A percentile compares a stretch with the other conserved stretches of the same genome.
Conservation (phyloP, 2,113 vertebrate genomes). For the Urocolius indicus region DNA sequence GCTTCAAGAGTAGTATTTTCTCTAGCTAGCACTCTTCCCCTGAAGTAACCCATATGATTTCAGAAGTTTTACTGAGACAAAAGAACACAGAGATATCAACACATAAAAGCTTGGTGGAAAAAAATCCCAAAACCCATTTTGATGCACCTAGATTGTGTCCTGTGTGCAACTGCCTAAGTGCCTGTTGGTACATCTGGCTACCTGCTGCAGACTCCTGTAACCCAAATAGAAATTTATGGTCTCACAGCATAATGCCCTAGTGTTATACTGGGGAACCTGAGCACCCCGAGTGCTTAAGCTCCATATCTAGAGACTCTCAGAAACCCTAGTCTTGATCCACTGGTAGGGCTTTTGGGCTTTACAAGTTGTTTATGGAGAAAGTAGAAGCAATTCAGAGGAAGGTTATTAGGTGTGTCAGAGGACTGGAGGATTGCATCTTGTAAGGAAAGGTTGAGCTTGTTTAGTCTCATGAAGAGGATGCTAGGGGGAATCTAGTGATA, state of each 20-base stretch:
- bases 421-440: not conserved
- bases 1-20: not conserved
- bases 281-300: not conserved
- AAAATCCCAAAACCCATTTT: not conserved
- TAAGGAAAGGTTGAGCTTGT: not conserved
- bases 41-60: not conserved
- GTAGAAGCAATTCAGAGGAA: not conserved
- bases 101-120: not conserved
- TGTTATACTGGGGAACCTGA: not conserved
- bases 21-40: not conserved
- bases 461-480: not conserved
- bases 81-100: not conserved
- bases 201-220: not conserved
- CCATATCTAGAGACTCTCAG: not conserved
- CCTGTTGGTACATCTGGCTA: not conserved
- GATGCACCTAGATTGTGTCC: not conserved
- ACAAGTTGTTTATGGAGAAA: not conserved
- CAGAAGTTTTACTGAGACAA: not conserved
- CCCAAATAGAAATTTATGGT: not conserved
- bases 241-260: not conserved
- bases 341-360: not conserved
- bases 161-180: not conserved
- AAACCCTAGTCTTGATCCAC: not conserved
- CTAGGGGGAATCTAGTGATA: not conserved
- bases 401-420: not conserved